Percentiles rank a stretch among this genome's conserved stretches.
Evolutionary conservation across 2,113 vertebrate species (phyloP).

Genomic region (Dipodomys stephensi): DNA sequence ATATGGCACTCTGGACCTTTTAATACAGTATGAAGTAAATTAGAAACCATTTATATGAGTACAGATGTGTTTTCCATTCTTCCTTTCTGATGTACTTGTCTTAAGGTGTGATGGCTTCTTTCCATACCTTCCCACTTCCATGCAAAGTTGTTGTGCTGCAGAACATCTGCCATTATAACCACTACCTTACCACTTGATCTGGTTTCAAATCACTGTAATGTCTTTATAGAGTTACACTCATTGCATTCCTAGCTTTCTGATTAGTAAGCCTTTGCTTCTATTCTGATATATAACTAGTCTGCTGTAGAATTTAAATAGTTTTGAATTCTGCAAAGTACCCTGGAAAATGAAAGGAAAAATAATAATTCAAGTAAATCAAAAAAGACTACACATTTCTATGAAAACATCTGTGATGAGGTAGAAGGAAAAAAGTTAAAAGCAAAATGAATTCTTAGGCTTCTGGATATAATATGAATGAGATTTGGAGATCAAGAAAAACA

Average conservation of each 20-base stretch:
- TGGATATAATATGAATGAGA: background rate
- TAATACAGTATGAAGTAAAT: background rate
- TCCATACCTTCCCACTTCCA: background rate
- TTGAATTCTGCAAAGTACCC: constrained; percentile 31
- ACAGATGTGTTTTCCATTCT: constrained; percentile 21
- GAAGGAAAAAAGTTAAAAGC: constrained; percentile 19
- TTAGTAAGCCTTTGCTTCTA: background rate
- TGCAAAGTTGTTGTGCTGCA: background rate
- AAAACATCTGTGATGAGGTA: constrained; percentile 56
- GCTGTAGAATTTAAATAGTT: constrained; percentile 32
- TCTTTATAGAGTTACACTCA: background rate
- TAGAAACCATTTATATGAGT: background rate
- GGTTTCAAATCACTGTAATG: constrained; percentile 36
- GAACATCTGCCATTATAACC: constrained; percentile 22
- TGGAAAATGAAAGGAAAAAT: constrained; percentile 42
- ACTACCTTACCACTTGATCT: constrained; percentile 28
- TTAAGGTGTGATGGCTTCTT: background rate
- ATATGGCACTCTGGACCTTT: background rate
- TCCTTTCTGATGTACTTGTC: background rate
- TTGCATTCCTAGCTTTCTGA: constrained; percentile 19
- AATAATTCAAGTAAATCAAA: constrained; percentile 44
- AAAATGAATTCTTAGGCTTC: constrained; percentile 45
- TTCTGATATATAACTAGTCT: constrained; percentile 22
- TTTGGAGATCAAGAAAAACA: background rate
- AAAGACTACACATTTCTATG: constrained; percentile 6